A percentile compares a stretch with the other conserved stretches of the same genome.
phyloP scores from a whole-genome alignment of 1,140 invertebrate genomes.

The Pissodes strobi region DNA sequence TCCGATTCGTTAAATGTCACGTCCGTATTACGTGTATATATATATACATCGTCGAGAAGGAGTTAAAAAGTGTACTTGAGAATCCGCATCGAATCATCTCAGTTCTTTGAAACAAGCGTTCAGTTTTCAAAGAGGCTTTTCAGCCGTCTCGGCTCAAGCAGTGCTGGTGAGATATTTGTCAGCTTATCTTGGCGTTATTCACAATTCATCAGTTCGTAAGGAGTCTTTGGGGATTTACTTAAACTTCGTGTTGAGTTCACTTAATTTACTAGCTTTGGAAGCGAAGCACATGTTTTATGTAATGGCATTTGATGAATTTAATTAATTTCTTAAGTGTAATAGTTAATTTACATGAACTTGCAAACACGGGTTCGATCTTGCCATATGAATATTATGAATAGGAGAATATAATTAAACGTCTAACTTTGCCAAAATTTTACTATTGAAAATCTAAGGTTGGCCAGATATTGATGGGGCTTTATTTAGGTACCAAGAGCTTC shows the following conservation, averaged over 20 bases:
- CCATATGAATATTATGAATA: too few relatives aligned
- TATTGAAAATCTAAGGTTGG: too few relatives aligned
- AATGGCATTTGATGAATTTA: too few relatives aligned
- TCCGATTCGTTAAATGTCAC: slow-evolving; percentile 3
- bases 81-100: slow-evolving; percentile 6
- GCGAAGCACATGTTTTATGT: too few relatives aligned
- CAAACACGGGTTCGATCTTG: too few relatives aligned
- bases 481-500: too few relatives aligned
- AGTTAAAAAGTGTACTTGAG: slow-evolving; percentile 11
- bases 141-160: not conserved
- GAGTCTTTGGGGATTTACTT: not conserved
- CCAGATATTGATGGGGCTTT: too few relatives aligned
- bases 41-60: not conserved
- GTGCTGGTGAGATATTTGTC: slow-evolving; percentile 1
- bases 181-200: slow-evolving; percentile 2
- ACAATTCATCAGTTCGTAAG: slow-evolving; percentile 1
- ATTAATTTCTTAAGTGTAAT: too few relatives aligned
- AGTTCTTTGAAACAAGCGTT: slow-evolving; percentile 10
- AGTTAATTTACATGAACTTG: too few relatives aligned
- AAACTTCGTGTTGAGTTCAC: not conserved
- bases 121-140: slow-evolving; percentile 20
- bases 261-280: too few relatives aligned
- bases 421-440: too few relatives aligned
- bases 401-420: too few relatives aligned
- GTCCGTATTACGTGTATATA: not conserved